Evolutionary conservation across 2,113 vertebrate species (phyloP).

Genomic region (Xenopus borealis): DNA sequence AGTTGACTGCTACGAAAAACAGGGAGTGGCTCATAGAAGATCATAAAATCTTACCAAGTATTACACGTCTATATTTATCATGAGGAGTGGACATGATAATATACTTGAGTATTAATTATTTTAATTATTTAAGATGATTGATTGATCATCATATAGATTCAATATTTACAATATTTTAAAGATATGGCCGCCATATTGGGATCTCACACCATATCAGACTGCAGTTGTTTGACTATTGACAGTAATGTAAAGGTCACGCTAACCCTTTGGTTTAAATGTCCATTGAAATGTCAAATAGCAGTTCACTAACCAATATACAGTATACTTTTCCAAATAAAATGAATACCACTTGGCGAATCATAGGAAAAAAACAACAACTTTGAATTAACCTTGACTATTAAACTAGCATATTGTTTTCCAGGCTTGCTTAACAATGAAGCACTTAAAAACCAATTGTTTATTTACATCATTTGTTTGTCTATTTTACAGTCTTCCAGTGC

Average conservation of each 20-base stretch:
- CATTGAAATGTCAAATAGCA: not conserved
- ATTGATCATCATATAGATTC: no score
- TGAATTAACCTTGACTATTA: no score
- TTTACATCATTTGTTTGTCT: not conserved
- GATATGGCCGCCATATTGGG: constrained; percentile 37
- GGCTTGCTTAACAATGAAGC: not conserved
- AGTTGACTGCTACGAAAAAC: no score
- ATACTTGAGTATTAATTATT: no score
- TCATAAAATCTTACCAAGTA: no score
- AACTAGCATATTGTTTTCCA: not conserved
- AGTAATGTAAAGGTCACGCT: constrained; percentile 14
- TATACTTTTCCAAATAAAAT: not conserved
- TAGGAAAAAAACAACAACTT: not conserved
- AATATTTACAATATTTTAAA: not conserved
- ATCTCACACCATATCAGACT: constrained; percentile 1
- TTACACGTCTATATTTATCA: no score
- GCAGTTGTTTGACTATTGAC: not conserved
- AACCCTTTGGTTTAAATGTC: not conserved
- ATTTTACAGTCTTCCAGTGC: constrained; percentile 26
- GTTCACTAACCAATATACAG: not conserved
- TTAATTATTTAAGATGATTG: no score
- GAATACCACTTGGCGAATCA: not conserved
- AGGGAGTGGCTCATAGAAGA: no score
- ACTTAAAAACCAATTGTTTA: not conserved
- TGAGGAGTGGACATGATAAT: no score